These are phyloP conservation scores for Formica aserva DNA, from an alignment of 2,888 invertebrate species.

Conservation along the genomic window DNA sequence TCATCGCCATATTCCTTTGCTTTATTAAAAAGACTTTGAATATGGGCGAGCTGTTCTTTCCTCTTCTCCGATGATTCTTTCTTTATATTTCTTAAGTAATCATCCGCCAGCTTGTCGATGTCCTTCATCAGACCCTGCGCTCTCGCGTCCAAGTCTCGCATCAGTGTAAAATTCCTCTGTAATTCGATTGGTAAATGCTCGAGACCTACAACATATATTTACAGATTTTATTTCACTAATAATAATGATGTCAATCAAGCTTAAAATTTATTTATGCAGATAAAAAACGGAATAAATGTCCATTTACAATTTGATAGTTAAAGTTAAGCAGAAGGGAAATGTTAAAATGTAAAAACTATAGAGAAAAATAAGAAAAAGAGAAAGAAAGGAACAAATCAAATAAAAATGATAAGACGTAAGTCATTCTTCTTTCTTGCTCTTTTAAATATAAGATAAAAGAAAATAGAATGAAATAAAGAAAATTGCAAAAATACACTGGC, in stretches of 20 bases:
- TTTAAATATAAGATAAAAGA: not conserved
- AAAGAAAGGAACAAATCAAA: not conserved
- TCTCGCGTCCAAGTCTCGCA: conserved; percentile 97
- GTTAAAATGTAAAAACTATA: not conserved
- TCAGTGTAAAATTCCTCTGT: conserved; percentile 97
- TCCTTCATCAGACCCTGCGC: conserved; percentile 96
- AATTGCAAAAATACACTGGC: not conserved
- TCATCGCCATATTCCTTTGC: conserved; percentile 98
- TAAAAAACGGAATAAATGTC: not conserved
- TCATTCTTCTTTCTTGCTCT: not conserved
- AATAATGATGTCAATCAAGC: not conserved
- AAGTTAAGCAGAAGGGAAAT: not conserved
- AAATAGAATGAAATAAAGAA: not conserved
- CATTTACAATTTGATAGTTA: not conserved
- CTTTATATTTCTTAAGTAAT: conserved; percentile 91
- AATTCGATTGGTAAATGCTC: conserved; percentile 98
- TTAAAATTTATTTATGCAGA: not conserved
- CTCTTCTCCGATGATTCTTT: conserved; percentile 92
- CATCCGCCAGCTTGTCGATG: conserved; percentile 95
- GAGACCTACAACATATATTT: conserved; percentile 88
- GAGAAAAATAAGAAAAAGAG: not conserved
- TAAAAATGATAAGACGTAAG: not conserved
- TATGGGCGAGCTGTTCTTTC: conserved; percentile 93
- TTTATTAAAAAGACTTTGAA: conserved; percentile 96
- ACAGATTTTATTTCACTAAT: not conserved